Base-by-base conservation (phyloP, 2,113 vertebrate genomes). In the Cricetomys ansorgei region DNA sequence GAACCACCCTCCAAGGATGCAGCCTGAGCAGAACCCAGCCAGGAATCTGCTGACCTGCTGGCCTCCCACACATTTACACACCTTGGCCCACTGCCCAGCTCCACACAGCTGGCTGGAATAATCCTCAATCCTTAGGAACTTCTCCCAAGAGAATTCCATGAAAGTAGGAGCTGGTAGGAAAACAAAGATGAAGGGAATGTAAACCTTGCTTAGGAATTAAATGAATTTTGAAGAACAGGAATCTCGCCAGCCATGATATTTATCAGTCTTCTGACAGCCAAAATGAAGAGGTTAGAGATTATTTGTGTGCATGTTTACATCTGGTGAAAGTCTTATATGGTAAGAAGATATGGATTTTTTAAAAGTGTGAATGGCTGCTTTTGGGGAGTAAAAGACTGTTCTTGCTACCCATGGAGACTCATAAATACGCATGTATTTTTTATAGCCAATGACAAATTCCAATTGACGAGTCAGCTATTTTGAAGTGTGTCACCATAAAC, bases 41-140 rank as follows among this genome's bases (percentile, higher is more conserved):
- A 98, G 86, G 92, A 97, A 92, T 97, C 97, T 97, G 29, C 77
- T 97, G 95, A 98, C 98, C 97, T 87, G 9, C 5, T 88, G 97
- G 97, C 98, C 98, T 94, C 95, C 55, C 84, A 95, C 92, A 91
- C 91, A 98, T 98, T 98, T 97, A n/a, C 75, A 89, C 87, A 89
- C 11, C 0, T 97, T 99, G 98, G 98, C 98, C 95, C 73, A 67
- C 53, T 17, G 97, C 98, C 98, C 93, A 84, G 96, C 55, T 72
- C 86, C 69, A 43, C 98, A 98, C 98, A 99, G 98, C 98, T 98
- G 98, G 97, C 97, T 64, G 27, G 95, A 98, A 96, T 94, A 97
- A 95, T 94, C 97, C 92, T 97, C 91, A 96, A 94, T 95, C 92
- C 90, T 96, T 19, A 97, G 96, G 93, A 98, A 96, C 43, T 81